Evolutionary conservation across 2,797 vertebrate species (phyloP).

Genomic region (Margarornis squamiger): DNA sequence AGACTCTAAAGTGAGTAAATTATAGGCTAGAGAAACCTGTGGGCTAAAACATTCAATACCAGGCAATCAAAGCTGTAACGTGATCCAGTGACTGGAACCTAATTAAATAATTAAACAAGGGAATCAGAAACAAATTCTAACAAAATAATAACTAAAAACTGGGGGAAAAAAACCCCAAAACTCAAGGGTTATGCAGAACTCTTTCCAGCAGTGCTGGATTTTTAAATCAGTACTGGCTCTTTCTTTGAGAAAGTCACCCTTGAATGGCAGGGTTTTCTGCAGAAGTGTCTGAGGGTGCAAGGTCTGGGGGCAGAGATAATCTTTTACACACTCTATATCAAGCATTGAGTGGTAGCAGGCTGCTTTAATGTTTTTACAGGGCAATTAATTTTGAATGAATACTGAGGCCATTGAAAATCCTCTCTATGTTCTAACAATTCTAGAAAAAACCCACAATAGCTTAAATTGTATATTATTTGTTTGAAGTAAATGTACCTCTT

Average conservation of each 20-base stretch:
- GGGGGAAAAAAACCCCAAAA: fast-evolving
- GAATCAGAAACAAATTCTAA: neutral
- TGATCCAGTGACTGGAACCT: neutral
- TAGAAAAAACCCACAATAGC: neutral
- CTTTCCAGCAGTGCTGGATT: neutral
- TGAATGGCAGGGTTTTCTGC: neutral
- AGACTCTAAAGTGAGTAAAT: neutral
- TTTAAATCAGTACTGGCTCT: neutral
- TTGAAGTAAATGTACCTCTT: neutral
- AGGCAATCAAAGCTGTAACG: neutral
- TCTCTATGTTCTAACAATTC: neutral
- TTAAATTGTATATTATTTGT: neutral
- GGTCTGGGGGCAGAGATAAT: neutral
- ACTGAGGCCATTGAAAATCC: neutral
- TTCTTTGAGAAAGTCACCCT: neutral
- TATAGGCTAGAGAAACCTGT: neutral
- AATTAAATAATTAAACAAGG: neutral
- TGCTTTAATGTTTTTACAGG: neutral
- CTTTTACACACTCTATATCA: neutral
- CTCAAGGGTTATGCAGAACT: neutral
- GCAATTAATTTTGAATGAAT: neutral
- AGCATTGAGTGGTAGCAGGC: neutral
- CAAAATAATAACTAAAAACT: neutral
- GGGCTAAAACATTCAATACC: neutral
- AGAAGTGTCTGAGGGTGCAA: neutral